These are phyloP conservation scores for Actinostola sp. DNA, from an alignment of 92 coral and sea anemone species.

Conservation along the genomic window DNA sequence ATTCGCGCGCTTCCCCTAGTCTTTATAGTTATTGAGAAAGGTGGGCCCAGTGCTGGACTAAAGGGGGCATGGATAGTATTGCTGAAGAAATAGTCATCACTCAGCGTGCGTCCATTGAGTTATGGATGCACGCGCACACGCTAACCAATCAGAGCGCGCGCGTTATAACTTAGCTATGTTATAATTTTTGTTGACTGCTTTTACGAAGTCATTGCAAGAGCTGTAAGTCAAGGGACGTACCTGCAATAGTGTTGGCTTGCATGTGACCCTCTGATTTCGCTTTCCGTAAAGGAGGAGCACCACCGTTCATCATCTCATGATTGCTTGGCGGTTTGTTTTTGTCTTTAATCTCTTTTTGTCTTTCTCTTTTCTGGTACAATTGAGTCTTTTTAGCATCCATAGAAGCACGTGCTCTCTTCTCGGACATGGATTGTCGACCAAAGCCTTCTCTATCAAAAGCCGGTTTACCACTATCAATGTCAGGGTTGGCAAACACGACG, in stretches of 20 bases:
- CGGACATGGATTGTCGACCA: slow-evolving; percentile 98
- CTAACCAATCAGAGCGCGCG: no score
- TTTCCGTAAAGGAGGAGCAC: slow-evolving; percentile 24
- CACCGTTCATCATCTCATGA: slow-evolving; percentile 12
- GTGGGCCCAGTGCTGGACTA: no score
- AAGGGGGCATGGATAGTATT: no score
- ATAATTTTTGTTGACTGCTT: no score
- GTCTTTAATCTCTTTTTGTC: slow-evolving; percentile 46
- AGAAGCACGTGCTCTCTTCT: slow-evolving; percentile 83
- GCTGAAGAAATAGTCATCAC: no score
- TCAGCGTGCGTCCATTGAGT: no score
- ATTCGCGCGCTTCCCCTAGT: no score
- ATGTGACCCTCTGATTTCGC: slow-evolving; percentile 50
- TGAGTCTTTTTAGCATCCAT: slow-evolving; percentile 91
- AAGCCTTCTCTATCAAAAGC: slow-evolving; percentile 90
- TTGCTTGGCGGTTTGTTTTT: slow-evolving; percentile 23
- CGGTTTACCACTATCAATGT: slow-evolving; percentile 59
- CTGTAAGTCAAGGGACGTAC: slow-evolving; percentile 5
- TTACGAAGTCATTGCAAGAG: no score
- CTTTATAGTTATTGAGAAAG: no score
- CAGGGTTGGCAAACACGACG: slow-evolving; percentile 62
- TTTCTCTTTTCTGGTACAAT: slow-evolving; percentile 72
- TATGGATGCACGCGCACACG: no score
- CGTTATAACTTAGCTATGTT: no score
- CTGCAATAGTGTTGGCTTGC: slow-evolving; percentile 16